A percentile compares a stretch with the other conserved stretches of the same genome.
phyloP scores from a whole-genome alignment of 1,140 invertebrate species.

The Platyscapa corneri region DNA sequence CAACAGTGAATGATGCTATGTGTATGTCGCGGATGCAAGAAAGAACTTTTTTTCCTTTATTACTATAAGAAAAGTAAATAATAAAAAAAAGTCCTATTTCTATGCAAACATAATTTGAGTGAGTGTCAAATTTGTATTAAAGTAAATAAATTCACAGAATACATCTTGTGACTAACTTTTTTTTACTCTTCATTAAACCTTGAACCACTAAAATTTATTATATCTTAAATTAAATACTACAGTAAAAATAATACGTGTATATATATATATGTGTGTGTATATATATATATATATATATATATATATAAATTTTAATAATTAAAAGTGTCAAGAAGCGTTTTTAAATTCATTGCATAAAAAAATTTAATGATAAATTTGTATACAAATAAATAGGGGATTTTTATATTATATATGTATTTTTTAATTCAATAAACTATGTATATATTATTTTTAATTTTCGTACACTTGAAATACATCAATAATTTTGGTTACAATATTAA shows the following conservation, averaged over 20 bases:
- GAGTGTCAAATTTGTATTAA: slow-evolving; percentile 72
- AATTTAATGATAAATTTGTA: slow-evolving; percentile 21
- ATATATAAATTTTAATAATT: neutral
- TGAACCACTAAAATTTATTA: slow-evolving; percentile 23
- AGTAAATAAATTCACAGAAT: slow-evolving; percentile 71
- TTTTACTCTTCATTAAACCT: slow-evolving; percentile 40
- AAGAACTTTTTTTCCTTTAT: slow-evolving; percentile 60
- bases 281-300: neutral
- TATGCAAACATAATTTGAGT: slow-evolving; percentile 64
- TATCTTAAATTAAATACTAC: slow-evolving; percentile 5
- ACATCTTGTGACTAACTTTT: slow-evolving; percentile 50
- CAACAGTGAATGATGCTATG: slow-evolving; percentile 55
- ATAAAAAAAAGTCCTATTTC: slow-evolving; percentile 60
- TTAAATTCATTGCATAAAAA: slow-evolving; percentile 20
- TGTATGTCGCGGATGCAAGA: slow-evolving; percentile 58
- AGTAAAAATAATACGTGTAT: neutral
- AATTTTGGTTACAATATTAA: slow-evolving; percentile 9
- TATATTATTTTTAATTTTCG: neutral
- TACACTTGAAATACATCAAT: slow-evolving; percentile 15
- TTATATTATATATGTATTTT: neutral
- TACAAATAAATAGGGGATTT: neutral
- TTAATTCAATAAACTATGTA: slow-evolving; percentile 17
- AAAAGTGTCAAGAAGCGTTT: neutral
- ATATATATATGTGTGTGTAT: neutral
- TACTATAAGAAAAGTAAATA: slow-evolving; percentile 60